Conservation (phyloP, 2,888 invertebrate species). For the Clostera curtula region DNA sequence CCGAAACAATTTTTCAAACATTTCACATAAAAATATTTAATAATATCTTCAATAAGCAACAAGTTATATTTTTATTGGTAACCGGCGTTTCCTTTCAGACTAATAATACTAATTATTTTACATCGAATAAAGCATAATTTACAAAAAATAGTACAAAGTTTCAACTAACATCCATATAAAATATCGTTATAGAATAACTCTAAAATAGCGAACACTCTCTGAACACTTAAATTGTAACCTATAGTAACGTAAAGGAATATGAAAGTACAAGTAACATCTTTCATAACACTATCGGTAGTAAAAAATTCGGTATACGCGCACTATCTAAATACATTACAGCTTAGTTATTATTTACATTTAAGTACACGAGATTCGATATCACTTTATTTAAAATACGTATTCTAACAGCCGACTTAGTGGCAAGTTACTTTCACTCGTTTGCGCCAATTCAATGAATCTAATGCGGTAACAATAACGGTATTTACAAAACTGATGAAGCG, state of each 20-base stretch:
- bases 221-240: slow-evolving; percentile 53
- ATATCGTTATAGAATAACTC: slow-evolving; percentile 40
- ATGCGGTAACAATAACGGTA: slow-evolving; percentile 22
- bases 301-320: slow-evolving; percentile 60
- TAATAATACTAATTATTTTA: slow-evolving; percentile 70
- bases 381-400: slow-evolving; percentile 48
- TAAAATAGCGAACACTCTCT: slow-evolving; percentile 65
- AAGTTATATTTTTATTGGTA: slow-evolving; percentile 73
- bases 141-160: slow-evolving; percentile 53
- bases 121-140: slow-evolving; percentile 66
- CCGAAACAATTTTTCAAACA: slow-evolving; percentile 63
- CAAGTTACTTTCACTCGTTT: slow-evolving; percentile 28
- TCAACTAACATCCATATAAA: slow-evolving; percentile 58
- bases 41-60: slow-evolving; percentile 72
- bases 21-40: slow-evolving; percentile 63
- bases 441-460: slow-evolving; percentile 21
- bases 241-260: slow-evolving; percentile 49
- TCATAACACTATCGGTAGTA: slow-evolving; percentile 61
- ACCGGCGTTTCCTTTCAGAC: slow-evolving; percentile 75
- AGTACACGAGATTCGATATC: slow-evolving; percentile 56
- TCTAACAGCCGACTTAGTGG: slow-evolving; percentile 50
- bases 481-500: slow-evolving; percentile 20
- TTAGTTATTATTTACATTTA: slow-evolving; percentile 60
- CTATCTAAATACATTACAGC: slow-evolving; percentile 43
- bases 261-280: slow-evolving; percentile 32